These are phyloP conservation scores for Rhynchonycteris naso DNA, from an alignment of 2,797 vertebrate species.

Conservation along the genomic window DNA sequence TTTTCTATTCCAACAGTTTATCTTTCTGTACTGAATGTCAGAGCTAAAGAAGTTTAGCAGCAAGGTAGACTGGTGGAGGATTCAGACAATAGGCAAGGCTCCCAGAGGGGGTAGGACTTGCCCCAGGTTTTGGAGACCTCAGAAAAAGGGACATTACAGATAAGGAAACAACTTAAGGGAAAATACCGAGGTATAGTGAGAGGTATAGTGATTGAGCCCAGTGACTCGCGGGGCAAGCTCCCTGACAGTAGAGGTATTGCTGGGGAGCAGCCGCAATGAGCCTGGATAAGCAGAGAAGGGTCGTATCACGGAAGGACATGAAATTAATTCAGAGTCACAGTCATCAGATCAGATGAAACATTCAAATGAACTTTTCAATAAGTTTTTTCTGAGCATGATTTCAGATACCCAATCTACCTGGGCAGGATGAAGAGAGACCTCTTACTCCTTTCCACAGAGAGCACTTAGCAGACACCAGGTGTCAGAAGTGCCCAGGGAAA, in stretches of 20 bases:
- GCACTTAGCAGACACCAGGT: background rate
- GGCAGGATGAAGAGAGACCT: background rate
- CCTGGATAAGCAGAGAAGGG: background rate
- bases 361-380: background rate
- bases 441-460: slow-evolving; percentile 6
- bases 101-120: background rate
- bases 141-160: background rate
- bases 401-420: background rate
- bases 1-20: slow-evolving; percentile 7
- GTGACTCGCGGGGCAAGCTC: background rate
- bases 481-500: background rate
- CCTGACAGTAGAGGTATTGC: background rate
- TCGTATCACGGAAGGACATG: background rate
- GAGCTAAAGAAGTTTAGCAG: background rate
- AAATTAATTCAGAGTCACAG: background rate
- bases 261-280: background rate
- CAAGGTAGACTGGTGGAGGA: background rate
- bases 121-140: background rate
- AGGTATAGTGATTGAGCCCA: background rate
- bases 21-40: background rate
- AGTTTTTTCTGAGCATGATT: background rate
- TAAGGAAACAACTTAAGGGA: background rate
- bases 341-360: slow-evolving; percentile 21
- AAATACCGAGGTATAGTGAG: background rate
- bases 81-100: background rate